These are phyloP conservation scores for Chrysomallon squamiferum DNA, from an alignment of 1,140 invertebrate species.

Conservation along the genomic window DNA sequence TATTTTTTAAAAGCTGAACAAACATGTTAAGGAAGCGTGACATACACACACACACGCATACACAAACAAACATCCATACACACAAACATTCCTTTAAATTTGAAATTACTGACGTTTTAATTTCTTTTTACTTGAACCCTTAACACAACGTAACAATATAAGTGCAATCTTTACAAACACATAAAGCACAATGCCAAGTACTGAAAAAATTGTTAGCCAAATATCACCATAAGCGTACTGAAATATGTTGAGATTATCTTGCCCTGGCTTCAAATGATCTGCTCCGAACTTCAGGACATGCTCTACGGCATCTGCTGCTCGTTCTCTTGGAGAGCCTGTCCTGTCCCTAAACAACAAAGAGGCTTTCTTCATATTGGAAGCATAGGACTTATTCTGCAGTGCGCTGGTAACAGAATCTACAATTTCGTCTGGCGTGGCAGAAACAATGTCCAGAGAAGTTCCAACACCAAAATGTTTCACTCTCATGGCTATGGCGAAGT, in stretches of 20 bases:
- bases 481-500: slow-evolving; percentile 61
- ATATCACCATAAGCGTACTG: slow-evolving; percentile 12
- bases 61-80: too few relatives aligned
- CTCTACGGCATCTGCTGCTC: slow-evolving; percentile 31
- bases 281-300: slow-evolving; percentile 39
- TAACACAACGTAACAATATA: too few relatives aligned
- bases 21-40: too few relatives aligned
- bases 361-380: slow-evolving; percentile 22
- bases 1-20: too few relatives aligned
- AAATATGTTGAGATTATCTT: slow-evolving; percentile 18
- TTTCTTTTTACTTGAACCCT: too few relatives aligned
- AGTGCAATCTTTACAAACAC: too few relatives aligned
- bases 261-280: slow-evolving; percentile 24
- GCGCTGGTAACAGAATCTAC: slow-evolving; percentile 16
- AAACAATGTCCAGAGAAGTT: slow-evolving; percentile 11
- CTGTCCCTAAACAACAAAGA: slow-evolving; percentile 30
- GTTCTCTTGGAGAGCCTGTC: slow-evolving; percentile 18
- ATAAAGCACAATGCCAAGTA: neutral
- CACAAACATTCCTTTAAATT: too few relatives aligned
- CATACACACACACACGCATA: too few relatives aligned
- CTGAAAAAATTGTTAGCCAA: neutral
- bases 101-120: too few relatives aligned
- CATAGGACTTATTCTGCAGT: slow-evolving; percentile 17
- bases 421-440: slow-evolving; percentile 16
- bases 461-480: slow-evolving; percentile 23